Conservation (phyloP, 2,797 vertebrate species). For the Pangasius mekongensis region DNA sequence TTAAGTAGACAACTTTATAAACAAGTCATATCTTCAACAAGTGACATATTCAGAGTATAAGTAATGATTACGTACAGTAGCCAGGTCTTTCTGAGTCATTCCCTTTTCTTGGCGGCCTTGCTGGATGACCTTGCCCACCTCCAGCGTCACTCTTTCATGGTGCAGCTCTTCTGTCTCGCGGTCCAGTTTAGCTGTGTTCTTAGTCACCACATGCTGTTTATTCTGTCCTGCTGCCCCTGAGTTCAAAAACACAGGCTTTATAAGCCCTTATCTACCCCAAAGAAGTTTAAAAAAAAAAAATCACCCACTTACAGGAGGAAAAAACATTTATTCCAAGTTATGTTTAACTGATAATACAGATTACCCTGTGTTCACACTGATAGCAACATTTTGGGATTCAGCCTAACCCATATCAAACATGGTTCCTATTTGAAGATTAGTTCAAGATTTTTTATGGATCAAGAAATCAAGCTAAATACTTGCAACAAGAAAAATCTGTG, state of each 20-base stretch:
- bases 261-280: not conserved
- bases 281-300: not conserved
- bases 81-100: constrained; percentile 93
- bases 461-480: not conserved
- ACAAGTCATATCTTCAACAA: not conserved
- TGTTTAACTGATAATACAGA: not conserved
- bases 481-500: not conserved
- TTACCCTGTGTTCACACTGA: not conserved
- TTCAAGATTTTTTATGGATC: not conserved
- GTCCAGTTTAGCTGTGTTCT: constrained; percentile 96
- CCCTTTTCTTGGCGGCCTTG: constrained; percentile 86
- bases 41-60: not conserved
- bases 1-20: not conserved
- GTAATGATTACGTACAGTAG: constrained; percentile 81
- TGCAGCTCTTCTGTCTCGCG: constrained; percentile 94
- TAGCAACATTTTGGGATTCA: not conserved
- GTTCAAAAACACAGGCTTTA: not conserved
- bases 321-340: not conserved
- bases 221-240: constrained; percentile 96
- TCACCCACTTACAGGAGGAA: not conserved
- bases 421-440: not conserved
- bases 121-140: constrained; percentile 94
- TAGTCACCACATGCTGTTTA: constrained; percentile 93
- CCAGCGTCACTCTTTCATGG: constrained; percentile 87
- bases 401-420: not conserved